phyloP scores from a whole-genome alignment of 1,140 invertebrate genomes.

The Zaprionus tsacasi region DNA sequence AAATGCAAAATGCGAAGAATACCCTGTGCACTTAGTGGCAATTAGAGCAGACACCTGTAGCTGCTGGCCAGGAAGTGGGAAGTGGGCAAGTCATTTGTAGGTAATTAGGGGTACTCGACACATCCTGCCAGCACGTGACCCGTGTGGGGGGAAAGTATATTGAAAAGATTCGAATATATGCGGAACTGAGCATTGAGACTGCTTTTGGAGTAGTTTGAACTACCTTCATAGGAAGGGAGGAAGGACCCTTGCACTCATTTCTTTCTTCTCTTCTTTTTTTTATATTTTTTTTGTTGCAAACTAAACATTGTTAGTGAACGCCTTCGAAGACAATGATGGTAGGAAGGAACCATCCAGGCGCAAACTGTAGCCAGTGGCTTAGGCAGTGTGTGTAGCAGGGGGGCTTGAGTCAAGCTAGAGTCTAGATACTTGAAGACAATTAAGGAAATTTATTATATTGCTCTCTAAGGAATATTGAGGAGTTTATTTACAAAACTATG shows the following conservation, averaged over 20 bases:
- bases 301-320: constrained; percentile 81
- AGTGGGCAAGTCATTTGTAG: constrained; percentile 19
- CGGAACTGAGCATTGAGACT: constrained; percentile 24
- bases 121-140: no score
- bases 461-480: no score
- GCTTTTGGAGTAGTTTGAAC: constrained; percentile 23
- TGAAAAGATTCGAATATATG: no score
- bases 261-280: neutral
- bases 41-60: constrained; percentile 69
- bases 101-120: constrained; percentile 37
- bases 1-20: constrained; percentile 56
- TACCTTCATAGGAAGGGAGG: neutral
- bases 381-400: neutral
- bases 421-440: no score
- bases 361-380: constrained; percentile 42
- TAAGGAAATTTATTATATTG: no score
- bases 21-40: constrained; percentile 69
- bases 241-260: no score
- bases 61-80: constrained; percentile 14
- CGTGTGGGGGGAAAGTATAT: no score
- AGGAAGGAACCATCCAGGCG: constrained; percentile 7
- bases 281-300: constrained; percentile 76
- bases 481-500: no score
- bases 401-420: neutral
- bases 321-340: constrained; percentile 60